phyloP scores from a whole-genome alignment of 2,888 invertebrate species.

The Pterostichus niger region DNA sequence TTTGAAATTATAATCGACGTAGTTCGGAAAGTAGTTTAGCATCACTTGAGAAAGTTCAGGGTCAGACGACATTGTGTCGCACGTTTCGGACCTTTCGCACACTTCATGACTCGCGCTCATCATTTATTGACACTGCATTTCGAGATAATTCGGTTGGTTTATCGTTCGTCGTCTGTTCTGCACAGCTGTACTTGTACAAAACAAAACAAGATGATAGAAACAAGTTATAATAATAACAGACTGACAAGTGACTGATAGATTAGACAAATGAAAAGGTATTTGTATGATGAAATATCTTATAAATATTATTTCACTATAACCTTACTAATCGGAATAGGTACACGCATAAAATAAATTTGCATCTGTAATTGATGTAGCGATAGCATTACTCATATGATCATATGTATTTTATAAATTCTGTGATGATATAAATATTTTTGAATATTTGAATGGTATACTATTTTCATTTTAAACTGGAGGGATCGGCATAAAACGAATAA shows the following conservation, averaged over 20 bases:
- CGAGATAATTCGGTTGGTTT: too few species aligned
- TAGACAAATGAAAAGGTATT: background rate
- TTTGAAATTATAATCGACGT: conserved; percentile 49
- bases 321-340: background rate
- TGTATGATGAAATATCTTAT: conserved; percentile 18
- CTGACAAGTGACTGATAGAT: conserved; percentile 1
- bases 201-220: too few species aligned
- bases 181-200: too few species aligned
- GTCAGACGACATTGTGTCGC: conserved; percentile 39
- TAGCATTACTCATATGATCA: too few species aligned
- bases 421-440: too few species aligned
- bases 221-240: background rate
- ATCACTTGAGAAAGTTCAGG: conserved; percentile 54
- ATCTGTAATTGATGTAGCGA: too few species aligned
- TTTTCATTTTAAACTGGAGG: too few species aligned
- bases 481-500: too few species aligned
- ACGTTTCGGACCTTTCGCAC: conserved; percentile 38
- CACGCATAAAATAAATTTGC: too few species aligned
- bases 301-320: background rate
- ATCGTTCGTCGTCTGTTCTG: too few species aligned
- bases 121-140: conserved; percentile 1
- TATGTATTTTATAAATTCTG: too few species aligned
- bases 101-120: background rate
- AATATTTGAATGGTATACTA: too few species aligned
- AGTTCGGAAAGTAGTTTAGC: conserved; percentile 49